Percentiles rank a stretch among this genome's conserved stretches.
Conservation (phyloP, 2,888 invertebrate species). For the Pasiphila rectangulata region DNA sequence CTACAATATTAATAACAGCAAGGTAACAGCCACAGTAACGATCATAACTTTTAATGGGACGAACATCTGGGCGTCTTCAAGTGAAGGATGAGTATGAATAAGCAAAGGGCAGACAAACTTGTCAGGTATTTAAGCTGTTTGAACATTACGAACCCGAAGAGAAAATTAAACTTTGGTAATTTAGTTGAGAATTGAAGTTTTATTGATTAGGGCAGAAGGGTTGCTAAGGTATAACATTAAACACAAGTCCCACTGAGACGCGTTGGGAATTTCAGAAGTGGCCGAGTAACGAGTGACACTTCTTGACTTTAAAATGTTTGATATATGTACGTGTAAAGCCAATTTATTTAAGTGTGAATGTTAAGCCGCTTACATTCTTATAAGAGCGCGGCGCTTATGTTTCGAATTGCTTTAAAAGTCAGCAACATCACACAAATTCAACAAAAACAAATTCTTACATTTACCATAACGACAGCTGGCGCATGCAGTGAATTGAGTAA, state of each 20-base stretch:
- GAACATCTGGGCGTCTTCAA: constrained; percentile 23
- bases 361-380: no score
- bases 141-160: background rate
- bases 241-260: no score
- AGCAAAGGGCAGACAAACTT: constrained; percentile 12
- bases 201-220: no score
- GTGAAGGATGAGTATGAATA: constrained; percentile 16
- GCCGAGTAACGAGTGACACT: no score
- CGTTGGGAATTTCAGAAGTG: no score
- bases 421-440: background rate
- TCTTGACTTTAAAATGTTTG: no score
- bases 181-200: no score
- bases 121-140: constrained; percentile 1
- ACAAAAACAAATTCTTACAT: constrained; percentile 16
- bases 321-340: no score
- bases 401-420: background rate
- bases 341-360: no score
- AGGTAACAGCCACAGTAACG: constrained; percentile 27
- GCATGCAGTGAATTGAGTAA: constrained; percentile 23
- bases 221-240: no score
- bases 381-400: no score
- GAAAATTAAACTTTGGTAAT: background rate
- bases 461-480: constrained; percentile 22
- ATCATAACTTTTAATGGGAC: constrained; percentile 30
- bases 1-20: constrained; percentile 26